Evolutionary conservation across 2,113 vertebrate genomes (phyloP).

Genomic region (Astatotilapia flaviijosephi): DNA sequence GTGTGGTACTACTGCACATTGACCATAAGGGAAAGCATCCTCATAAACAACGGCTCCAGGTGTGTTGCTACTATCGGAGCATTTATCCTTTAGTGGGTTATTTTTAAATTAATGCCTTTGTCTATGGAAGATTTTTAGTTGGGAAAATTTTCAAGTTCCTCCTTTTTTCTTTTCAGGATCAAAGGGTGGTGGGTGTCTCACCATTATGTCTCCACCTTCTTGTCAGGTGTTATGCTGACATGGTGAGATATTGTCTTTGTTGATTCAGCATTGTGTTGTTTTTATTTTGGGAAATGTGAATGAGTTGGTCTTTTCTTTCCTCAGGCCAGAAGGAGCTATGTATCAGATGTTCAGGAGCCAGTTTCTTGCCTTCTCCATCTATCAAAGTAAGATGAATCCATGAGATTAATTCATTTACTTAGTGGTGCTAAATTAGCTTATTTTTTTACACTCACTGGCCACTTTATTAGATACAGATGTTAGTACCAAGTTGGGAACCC

Average conservation of each 20-base stretch:
- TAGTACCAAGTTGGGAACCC: neutral
- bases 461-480: neutral
- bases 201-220: slow-evolving; percentile 94
- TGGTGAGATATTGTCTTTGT: slow-evolving; percentile 74
- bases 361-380: slow-evolving; percentile 95
- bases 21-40: slow-evolving; percentile 94
- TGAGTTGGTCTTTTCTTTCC: neutral
- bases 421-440: neutral
- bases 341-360: slow-evolving; percentile 96
- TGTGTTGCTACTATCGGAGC: slow-evolving; percentile 30
- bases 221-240: slow-evolving; percentile 96
- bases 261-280: neutral
- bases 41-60: slow-evolving; percentile 97
- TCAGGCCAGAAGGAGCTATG: slow-evolving; percentile 91
- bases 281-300: neutral
- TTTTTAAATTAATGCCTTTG: neutral
- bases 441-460: neutral
- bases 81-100: neutral
- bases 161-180: slow-evolving; percentile 69
- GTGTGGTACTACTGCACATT: slow-evolving; percentile 98
- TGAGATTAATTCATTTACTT: neutral
- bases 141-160: neutral
- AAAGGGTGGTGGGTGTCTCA: slow-evolving; percentile 99
- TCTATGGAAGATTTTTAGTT: neutral
- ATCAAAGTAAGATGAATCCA: slow-evolving; percentile 85